A percentile compares a stretch with the other conserved stretches of the same genome.
Conservation (phyloP, 2,797 vertebrate genomes). For the Melanotaenia pygmaea region DNA sequence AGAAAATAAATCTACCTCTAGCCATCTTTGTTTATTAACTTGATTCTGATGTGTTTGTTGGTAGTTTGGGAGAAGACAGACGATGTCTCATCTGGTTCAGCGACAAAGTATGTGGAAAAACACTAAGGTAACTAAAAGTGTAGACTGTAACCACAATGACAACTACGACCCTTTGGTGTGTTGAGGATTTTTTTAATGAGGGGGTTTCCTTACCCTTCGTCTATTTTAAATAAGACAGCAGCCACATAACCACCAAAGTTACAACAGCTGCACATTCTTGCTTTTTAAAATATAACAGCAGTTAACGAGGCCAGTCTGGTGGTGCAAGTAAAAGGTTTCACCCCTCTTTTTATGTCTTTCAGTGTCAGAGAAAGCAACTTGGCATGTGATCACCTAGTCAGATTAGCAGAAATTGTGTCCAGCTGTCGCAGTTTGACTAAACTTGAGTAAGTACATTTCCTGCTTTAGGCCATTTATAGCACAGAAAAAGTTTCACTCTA, state of each 20-base stretch:
- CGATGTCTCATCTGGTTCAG: constrained; percentile 80
- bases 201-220: background rate
- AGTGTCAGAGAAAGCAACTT: constrained; percentile 75
- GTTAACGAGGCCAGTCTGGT: background rate
- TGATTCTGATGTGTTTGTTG: constrained; percentile 26
- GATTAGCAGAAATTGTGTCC: constrained; percentile 64
- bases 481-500: background rate
- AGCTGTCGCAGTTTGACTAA: constrained; percentile 58
- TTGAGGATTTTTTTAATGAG: background rate
- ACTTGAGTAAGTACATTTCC: constrained; percentile 72
- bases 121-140: constrained; percentile 82
- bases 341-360: background rate
- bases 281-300: too few species aligned
- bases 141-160: background rate
- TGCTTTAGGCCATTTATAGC: background rate
- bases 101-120: constrained; percentile 66
- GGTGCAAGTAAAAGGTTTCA: background rate
- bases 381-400: constrained; percentile 59
- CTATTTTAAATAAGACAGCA: background rate
- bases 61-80: constrained; percentile 82
- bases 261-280: background rate
- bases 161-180: background rate
- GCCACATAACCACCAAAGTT: background rate
- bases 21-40: background rate
- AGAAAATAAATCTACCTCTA: background rate